Evolutionary conservation across 2,113 vertebrate genomes (phyloP).

Genomic region (Callaeas wilsoni): DNA sequence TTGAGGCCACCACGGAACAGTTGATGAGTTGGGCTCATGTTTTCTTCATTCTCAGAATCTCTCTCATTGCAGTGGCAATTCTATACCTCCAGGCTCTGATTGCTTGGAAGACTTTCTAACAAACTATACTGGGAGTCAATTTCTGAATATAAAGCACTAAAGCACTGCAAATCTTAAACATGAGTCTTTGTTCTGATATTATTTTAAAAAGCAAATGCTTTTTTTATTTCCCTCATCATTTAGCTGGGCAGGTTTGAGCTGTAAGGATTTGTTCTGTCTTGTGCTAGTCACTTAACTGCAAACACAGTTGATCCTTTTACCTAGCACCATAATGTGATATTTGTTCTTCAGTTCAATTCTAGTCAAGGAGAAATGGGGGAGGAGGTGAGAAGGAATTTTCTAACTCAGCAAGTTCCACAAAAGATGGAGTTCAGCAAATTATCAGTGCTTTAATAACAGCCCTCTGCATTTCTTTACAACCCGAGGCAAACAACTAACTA

Average conservation of each 20-base stretch:
- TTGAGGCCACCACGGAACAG: not conserved
- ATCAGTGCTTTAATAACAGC: constrained; percentile 21
- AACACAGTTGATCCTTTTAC: not conserved
- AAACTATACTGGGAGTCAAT: not conserved
- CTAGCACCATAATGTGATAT: not conserved
- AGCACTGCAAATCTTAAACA: not conserved
- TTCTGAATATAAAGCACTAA: not conserved
- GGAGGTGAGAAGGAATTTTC: constrained; percentile 27
- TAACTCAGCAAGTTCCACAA: constrained; percentile 33
- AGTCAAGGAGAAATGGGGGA: not conserved
- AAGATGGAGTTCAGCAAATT: constrained; percentile 42
- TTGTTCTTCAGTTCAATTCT: constrained; percentile 1
- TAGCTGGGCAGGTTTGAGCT: not conserved
- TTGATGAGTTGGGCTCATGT: not conserved
- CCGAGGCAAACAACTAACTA: not conserved
- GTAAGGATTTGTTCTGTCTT: constrained; percentile 16
- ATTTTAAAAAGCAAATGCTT: not conserved
- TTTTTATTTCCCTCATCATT: not conserved
- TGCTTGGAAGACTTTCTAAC: not conserved
- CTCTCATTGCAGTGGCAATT: not conserved
- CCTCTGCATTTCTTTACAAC: not conserved
- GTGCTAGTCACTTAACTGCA: not conserved
- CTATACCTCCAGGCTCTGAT: not conserved
- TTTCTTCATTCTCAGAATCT: not conserved
- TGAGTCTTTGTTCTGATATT: not conserved